phyloP scores from a whole-genome alignment of 30 jellyfish, hydroid and myxozoan species.

The Rhopilema esculentum region DNA sequence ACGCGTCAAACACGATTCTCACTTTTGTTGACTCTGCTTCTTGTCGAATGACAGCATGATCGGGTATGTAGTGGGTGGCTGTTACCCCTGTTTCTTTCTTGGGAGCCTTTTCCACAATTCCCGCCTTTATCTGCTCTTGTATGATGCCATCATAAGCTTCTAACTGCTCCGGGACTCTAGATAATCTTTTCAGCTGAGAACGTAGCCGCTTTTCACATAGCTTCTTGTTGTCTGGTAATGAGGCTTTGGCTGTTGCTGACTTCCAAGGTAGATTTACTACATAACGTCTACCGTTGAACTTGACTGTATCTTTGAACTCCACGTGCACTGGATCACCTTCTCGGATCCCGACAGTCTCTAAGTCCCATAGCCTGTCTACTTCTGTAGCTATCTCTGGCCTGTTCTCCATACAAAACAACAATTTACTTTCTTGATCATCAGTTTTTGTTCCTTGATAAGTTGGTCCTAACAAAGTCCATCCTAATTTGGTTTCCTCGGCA shows the following conservation, averaged over 20 bases:
- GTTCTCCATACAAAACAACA: not conserved
- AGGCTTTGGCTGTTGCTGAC: conserved; percentile 15
- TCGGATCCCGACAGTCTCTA: conserved; percentile 18
- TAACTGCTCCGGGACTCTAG: too few relatives aligned
- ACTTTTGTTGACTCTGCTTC: conserved; percentile 21
- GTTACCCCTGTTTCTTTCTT: not conserved
- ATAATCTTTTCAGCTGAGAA: conserved; percentile 21
- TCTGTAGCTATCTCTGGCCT: not conserved
- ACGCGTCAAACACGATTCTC: conserved; percentile 22
- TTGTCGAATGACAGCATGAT: conserved; percentile 17
- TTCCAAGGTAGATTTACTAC: conserved; percentile 43
- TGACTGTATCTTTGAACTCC: conserved; percentile 26
- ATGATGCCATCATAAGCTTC: conserved; percentile 3
- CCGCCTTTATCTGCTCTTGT: conserved; percentile 6
- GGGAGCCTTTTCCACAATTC: conserved; percentile 19
- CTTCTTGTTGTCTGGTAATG: conserved; percentile 1
- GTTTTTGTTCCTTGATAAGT: not conserved
- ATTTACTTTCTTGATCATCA: not conserved
- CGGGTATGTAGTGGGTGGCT: conserved; percentile 21
- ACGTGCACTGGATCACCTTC: conserved; percentile 18
- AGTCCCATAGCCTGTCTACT: conserved; percentile 20
- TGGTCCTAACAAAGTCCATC: conserved; percentile 40
- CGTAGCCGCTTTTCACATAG: conserved; percentile 10
- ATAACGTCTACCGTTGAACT: conserved; percentile 38
- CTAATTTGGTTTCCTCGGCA: conserved; percentile 25